phyloP scores from a whole-genome alignment of 2,113 vertebrate species.

The Spizaetus ornatus region DNA sequence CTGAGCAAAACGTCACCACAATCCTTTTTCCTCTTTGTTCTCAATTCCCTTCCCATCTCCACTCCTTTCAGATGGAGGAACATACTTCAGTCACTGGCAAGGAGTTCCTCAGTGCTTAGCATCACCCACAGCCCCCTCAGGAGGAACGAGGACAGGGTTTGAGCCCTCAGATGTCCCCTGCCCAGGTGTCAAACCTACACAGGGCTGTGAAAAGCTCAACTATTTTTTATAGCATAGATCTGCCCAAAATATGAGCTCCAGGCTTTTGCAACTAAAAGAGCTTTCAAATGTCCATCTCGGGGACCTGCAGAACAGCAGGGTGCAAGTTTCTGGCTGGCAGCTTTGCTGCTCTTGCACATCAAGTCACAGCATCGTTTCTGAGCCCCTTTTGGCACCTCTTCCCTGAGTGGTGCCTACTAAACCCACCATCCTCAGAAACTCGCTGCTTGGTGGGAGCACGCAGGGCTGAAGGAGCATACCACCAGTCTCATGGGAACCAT shows the following conservation, averaged over 20 bases:
- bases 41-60: accelerated
- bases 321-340: background rate
- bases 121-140: background rate
- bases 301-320: background rate
- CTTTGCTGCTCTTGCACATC: background rate
- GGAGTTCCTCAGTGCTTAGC: background rate
- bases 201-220: background rate
- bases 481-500: accelerated
- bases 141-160: background rate
- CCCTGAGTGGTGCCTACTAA: background rate
- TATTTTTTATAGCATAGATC: background rate
- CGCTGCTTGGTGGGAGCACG: background rate
- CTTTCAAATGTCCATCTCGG: background rate
- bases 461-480: background rate
- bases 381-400: background rate
- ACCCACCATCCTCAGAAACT: background rate
- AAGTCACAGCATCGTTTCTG: background rate
- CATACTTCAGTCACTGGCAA: background rate
- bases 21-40: background rate
- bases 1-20: accelerated
- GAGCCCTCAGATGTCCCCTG: background rate
- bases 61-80: background rate
- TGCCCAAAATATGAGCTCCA: background rate
- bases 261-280: background rate
- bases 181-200: background rate